Base-by-base conservation (phyloP, 2,113 vertebrate species). In the Nothobranchius kuhntae region DNA sequence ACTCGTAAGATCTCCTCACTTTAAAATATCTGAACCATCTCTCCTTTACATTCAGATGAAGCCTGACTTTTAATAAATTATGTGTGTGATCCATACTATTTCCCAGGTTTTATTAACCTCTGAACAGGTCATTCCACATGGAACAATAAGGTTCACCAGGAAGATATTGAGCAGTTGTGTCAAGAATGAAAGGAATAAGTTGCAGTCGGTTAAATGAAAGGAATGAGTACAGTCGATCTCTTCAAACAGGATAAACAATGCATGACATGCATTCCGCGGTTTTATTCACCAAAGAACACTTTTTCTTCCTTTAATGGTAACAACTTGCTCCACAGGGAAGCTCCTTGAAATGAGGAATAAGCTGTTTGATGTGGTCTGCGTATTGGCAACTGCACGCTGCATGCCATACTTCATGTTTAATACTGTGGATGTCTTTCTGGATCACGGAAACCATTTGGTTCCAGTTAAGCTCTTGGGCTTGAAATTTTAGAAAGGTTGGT, bases 381-480 rank as follows among this genome's bases (percentile, higher is more conserved):
- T 77, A 80, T 75, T 84, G 88, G 86, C 81, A 81, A 65, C 74
- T 71, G 65, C 60, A 75, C 75, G 72, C 75, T 76, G 55, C 46
- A 65, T 78, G 75, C 80, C 81, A 86, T 84, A 61, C 73, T 73
- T 74, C 9, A 51, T 84, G 68, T 86, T 78, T 67, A 72, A 69
- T 62, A 47, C 71, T 68, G 59, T 26, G 21, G 85, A 83, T 87
- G 75, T 65, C 67, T 86, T 65, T 67, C 73, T 71, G 78, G 80
- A 77, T 81, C 66, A 76, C 71, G 71, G 68, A 64, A 84, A 71
- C 53, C 77, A 82, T 77, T 87, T 82, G 87, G 87, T 87, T 89
- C 65, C 65, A 88, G 77, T 84, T 81, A 67, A 78, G 80, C 74
- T 64, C 68, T 83, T 73, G 74, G 70, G 77, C 73, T 85, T 38